Conservation (phyloP, 2,797 vertebrate species). For the Sebastes cheni region DNA sequence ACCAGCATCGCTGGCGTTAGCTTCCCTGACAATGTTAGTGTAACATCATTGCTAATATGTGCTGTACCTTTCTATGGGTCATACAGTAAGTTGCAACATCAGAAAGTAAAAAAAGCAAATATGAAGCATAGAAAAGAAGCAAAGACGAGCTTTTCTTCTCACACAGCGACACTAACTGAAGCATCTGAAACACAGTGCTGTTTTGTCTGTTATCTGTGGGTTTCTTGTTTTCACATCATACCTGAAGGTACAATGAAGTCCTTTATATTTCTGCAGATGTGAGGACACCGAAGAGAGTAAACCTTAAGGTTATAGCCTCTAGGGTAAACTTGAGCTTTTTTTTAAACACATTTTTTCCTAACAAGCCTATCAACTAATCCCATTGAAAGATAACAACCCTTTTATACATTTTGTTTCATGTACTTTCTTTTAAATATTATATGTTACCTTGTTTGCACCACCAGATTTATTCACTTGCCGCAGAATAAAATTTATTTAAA, state of each 20-base stretch:
- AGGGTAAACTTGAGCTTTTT: conserved; percentile 85
- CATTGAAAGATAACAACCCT: conserved; percentile 63
- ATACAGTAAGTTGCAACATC: background rate
- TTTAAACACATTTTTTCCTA: conserved; percentile 66
- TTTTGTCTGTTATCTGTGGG: conserved; percentile 44
- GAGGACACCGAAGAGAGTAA: conserved; percentile 89
- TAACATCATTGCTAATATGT: conserved; percentile 11
- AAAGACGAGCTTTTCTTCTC: background rate
- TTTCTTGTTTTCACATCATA: conserved; percentile 50
- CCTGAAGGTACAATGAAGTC: conserved; percentile 81
- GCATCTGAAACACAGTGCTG: conserved; percentile 19
- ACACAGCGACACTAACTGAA: conserved; percentile 11
- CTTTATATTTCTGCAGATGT: conserved; percentile 92
- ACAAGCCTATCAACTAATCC: conserved; percentile 76
- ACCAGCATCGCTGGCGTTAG: conserved; percentile 17
- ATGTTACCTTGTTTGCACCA: conserved; percentile 81
- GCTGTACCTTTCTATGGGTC: background rate
- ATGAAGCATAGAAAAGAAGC: background rate
- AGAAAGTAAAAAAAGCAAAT: background rate
- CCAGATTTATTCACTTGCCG: conserved; percentile 5
- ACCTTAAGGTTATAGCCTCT: conserved; percentile 86
- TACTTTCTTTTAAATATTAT: conserved; percentile 55
- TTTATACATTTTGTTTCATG: conserved; percentile 45
- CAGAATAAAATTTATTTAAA: too few relatives aligned
- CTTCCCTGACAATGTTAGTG: conserved; percentile 5